These are phyloP conservation scores for Penaeus indicus DNA, from an alignment of 1,140 invertebrate genomes.

Conservation along the genomic window DNA sequence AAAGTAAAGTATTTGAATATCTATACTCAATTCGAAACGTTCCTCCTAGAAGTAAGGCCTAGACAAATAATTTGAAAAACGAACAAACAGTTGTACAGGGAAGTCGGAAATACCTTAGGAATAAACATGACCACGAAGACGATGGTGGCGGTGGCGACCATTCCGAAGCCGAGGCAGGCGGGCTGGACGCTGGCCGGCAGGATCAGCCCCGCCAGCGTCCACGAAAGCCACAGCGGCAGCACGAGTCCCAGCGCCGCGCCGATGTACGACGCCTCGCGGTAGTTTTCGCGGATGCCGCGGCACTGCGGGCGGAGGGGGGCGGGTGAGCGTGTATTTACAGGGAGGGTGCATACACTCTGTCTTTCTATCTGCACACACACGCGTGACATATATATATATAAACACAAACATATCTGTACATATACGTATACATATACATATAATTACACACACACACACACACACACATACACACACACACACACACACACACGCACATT, in stretches of 20 bases:
- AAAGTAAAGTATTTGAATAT: neutral
- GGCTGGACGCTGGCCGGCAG: conserved; percentile 73
- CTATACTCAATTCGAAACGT: neutral
- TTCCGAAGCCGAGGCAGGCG: conserved; percentile 76
- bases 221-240: conserved; percentile 89
- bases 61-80: too few species aligned
- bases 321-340: neutral
- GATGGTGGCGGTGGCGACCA: conserved; percentile 84
- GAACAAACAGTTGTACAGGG: too few species aligned
- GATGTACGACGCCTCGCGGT: conserved; percentile 90
- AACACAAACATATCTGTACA: too few species aligned
- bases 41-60: conserved; percentile 34
- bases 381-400: too few species aligned
- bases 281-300: conserved; percentile 89
- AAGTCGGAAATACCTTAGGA: conserved; percentile 76
- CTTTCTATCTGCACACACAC: too few species aligned
- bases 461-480: too few species aligned
- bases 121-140: conserved; percentile 94
- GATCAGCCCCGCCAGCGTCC: conserved; percentile 80
- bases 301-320: conserved; percentile 69
- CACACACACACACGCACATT: too few species aligned
- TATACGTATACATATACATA: too few species aligned
- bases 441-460: too few species aligned
- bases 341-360: neutral
- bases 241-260: conserved; percentile 85